Conservation (phyloP, 53 echinoderm and acorn worm species). For the Astropecten irregularis region DNA sequence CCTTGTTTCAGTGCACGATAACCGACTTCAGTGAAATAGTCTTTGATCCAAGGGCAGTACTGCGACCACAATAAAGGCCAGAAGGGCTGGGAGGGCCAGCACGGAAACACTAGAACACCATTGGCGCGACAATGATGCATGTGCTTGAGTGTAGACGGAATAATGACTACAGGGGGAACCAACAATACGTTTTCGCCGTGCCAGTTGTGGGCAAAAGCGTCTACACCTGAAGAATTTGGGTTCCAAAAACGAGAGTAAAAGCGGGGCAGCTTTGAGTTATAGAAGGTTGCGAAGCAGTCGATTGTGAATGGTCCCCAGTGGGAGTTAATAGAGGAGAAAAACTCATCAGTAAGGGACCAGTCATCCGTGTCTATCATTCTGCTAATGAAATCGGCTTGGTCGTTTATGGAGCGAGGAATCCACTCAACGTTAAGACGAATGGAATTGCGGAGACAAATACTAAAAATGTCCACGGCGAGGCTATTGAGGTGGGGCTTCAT, state of each 20-base stretch:
- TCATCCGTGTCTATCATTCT: constrained; percentile 45
- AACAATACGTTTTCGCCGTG: constrained; percentile 4
- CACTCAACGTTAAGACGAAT: constrained; percentile 5
- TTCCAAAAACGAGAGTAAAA: constrained; percentile 23
- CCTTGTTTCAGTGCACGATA: not conserved
- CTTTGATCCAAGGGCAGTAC: constrained; percentile 16
- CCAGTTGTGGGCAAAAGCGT: constrained; percentile 18
- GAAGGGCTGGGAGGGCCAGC: constrained; percentile 19
- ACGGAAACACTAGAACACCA: constrained; percentile 2
- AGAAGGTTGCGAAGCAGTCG: constrained; percentile 16
- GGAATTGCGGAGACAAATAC: not conserved
- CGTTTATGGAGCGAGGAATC: constrained; percentile 31
- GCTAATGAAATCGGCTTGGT: constrained; percentile 54
- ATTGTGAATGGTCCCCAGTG: constrained; percentile 21
- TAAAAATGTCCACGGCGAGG: not conserved
- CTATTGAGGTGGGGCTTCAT: not conserved
- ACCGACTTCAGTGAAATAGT: not conserved
- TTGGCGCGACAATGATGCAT: not conserved
- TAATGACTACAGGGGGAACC: constrained; percentile 10
- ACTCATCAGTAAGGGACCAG: constrained; percentile 38
- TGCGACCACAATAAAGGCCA: constrained; percentile 23
- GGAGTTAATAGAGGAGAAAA: not conserved
- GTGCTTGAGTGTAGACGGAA: constrained; percentile 1
- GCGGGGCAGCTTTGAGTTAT: not conserved
- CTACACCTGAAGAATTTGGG: constrained; percentile 6